A percentile compares a stretch with the other conserved stretches of the same genome.
These are phyloP conservation scores for Caenorhabditis brenneri DNA, from an alignment of 1,140 invertebrate genomes.

Conservation along the genomic window DNA sequence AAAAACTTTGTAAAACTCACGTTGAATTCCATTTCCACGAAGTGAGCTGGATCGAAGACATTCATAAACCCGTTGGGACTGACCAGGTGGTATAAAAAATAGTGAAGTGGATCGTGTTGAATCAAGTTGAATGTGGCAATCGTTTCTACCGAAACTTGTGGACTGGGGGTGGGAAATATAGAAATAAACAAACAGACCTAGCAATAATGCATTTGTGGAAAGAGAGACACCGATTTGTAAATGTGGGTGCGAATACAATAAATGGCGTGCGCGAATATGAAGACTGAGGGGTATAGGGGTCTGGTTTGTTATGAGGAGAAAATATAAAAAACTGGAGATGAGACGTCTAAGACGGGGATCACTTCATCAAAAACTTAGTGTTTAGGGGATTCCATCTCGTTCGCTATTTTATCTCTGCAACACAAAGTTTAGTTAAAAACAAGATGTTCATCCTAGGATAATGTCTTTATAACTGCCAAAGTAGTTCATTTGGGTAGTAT, in stretches of 20 bases:
- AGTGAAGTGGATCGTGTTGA: not conserved
- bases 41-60: constrained; percentile 29
- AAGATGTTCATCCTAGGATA: not conserved
- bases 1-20: not conserved
- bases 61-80: constrained; percentile 12
- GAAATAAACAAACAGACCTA: constrained; percentile 31
- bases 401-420: not conserved
- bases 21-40: constrained; percentile 25
- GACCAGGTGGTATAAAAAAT: not conserved
- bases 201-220: constrained; percentile 36
- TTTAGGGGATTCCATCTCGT: not conserved
- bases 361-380: not conserved
- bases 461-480: not conserved
- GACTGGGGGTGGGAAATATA: constrained; percentile 5
- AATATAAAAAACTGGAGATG: constrained; percentile 1
- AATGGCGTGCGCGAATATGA: constrained; percentile 32
- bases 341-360: not conserved
- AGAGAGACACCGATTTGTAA: constrained; percentile 41
- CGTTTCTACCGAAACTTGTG: constrained; percentile 37
- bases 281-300: constrained; percentile 1
- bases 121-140: constrained; percentile 20
- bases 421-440: not conserved
- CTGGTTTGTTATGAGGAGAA: constrained; percentile 16
- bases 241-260: constrained; percentile 39
- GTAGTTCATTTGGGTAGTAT: constrained; percentile 4